Percentiles rank a stretch among this genome's conserved stretches.
Evolutionary conservation across 1,140 invertebrate genomes (phyloP).

Genomic region (Bombus waltoni): DNA sequence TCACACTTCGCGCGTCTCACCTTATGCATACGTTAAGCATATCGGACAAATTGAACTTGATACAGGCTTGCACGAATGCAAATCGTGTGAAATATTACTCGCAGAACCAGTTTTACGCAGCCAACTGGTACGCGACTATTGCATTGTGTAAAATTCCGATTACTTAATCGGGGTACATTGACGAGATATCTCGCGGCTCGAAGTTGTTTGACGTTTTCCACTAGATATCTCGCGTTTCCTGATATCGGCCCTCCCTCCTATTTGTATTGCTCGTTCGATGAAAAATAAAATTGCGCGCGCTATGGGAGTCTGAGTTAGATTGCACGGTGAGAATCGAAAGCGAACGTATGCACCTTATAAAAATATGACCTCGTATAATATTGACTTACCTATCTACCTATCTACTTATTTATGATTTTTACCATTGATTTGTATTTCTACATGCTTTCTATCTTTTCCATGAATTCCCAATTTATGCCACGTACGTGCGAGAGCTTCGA

Average conservation of each 20-base stretch:
- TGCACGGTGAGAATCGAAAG: no score
- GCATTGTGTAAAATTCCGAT: not conserved
- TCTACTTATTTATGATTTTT: no score
- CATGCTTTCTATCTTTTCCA: no score
- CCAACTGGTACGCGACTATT: not conserved
- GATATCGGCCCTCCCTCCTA: not conserved
- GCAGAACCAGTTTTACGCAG: not conserved
- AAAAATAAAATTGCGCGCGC: not conserved
- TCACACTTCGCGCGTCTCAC: not conserved
- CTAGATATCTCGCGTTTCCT: not conserved
- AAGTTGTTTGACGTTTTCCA: not conserved
- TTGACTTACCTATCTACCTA: no score
- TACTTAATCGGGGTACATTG: not conserved
- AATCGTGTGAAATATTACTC: not conserved
- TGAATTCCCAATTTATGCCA: no score
- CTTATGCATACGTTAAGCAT: not conserved
- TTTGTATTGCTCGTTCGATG: not conserved
- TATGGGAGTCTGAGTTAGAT: no score
- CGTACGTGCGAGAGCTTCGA: no score
- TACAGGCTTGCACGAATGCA: not conserved
- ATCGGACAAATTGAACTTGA: conserved; percentile 1
- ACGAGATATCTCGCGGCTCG: not conserved
- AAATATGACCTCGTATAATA: no score
- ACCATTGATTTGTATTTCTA: no score
- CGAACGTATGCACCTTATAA: no score